Conservation (phyloP, 2,888 invertebrate genomes). For the Leucoma salicis region DNA sequence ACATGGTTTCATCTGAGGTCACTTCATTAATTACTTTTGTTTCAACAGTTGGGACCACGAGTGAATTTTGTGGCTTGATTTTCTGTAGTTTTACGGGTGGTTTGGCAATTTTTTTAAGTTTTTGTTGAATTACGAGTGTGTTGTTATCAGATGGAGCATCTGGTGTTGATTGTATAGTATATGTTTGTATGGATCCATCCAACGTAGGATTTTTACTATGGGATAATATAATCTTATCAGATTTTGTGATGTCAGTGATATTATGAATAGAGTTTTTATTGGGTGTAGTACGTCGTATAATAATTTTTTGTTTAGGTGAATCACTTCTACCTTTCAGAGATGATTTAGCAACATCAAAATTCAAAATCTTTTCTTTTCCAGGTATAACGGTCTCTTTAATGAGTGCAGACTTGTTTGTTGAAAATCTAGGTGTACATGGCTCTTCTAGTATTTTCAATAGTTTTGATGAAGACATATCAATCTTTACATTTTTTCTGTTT, state of each 20-base stretch:
- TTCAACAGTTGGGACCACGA: slow-evolving; percentile 45
- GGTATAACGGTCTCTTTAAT: slow-evolving; percentile 57
- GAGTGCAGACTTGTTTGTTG: slow-evolving; percentile 45
- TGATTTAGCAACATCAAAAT: slow-evolving; percentile 68
- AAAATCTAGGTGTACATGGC: slow-evolving; percentile 55
- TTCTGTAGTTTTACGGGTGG: slow-evolving; percentile 60
- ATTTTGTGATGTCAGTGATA: slow-evolving; percentile 53
- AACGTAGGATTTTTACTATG: slow-evolving; percentile 52
- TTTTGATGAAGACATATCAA: slow-evolving; percentile 76
- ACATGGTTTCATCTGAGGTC: slow-evolving; percentile 69
- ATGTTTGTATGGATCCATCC: slow-evolving; percentile 69
- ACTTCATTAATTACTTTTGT: slow-evolving; percentile 46
- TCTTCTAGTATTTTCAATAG: slow-evolving; percentile 82
- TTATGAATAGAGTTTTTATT: slow-evolving; percentile 60
- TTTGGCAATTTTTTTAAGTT: slow-evolving; percentile 62
- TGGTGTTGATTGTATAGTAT: slow-evolving; percentile 66
- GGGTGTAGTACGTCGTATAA: slow-evolving; percentile 65
- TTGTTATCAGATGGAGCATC: slow-evolving; percentile 57
- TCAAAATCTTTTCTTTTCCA: slow-evolving; percentile 72
- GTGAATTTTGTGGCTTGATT: slow-evolving; percentile 56
- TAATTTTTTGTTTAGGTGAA: slow-evolving; percentile 69
- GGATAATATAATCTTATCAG: slow-evolving; percentile 72
- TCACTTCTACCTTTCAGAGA: slow-evolving; percentile 55
- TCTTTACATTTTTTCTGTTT: slow-evolving; percentile 46
- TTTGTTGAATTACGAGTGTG: slow-evolving; percentile 67